These are phyloP conservation scores for Notoglanidium macrostoma DNA, from an alignment of 2,797 vertebrate species.

Conservation along the genomic window DNA sequence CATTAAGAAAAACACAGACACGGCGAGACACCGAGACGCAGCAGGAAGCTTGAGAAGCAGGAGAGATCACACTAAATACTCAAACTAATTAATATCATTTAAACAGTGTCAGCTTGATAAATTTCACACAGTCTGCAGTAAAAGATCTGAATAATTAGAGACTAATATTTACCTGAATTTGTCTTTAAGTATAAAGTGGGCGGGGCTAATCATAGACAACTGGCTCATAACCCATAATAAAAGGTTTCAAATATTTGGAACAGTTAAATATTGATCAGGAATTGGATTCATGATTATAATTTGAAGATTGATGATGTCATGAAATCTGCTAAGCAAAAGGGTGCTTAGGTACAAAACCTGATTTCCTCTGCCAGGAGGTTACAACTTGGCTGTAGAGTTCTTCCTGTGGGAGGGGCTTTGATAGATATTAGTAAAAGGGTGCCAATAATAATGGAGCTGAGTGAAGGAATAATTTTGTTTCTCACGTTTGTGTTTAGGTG, in stretches of 20 bases:
- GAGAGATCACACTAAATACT: not conserved
- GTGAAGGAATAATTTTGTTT: not conserved
- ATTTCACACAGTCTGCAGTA: not conserved
- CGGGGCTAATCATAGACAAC: too few relatives aligned
- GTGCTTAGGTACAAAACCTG: too few relatives aligned
- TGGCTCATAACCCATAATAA: too few relatives aligned
- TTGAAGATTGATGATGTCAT: too few relatives aligned
- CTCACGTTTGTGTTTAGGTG: not conserved
- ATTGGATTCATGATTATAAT: too few relatives aligned
- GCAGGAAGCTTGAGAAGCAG: conserved; percentile 32
- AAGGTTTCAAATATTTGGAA: too few relatives aligned
- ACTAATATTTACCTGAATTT: too few relatives aligned
- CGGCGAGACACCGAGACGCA: not conserved
- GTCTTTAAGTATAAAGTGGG: too few relatives aligned
- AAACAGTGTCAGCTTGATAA: not conserved
- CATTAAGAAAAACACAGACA: conserved; percentile 59
- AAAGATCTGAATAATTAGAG: not conserved
- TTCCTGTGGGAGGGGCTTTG: not conserved
- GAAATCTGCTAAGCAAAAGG: too few relatives aligned
- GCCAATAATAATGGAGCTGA: too few relatives aligned
- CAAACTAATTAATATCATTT: not conserved
- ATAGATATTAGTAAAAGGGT: not conserved
- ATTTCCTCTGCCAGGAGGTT: not conserved
- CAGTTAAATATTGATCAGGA: too few relatives aligned
- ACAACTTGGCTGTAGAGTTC: not conserved